Evolutionary conservation across 2,113 vertebrate species (phyloP).

Genomic region (Cettia cetti): DNA sequence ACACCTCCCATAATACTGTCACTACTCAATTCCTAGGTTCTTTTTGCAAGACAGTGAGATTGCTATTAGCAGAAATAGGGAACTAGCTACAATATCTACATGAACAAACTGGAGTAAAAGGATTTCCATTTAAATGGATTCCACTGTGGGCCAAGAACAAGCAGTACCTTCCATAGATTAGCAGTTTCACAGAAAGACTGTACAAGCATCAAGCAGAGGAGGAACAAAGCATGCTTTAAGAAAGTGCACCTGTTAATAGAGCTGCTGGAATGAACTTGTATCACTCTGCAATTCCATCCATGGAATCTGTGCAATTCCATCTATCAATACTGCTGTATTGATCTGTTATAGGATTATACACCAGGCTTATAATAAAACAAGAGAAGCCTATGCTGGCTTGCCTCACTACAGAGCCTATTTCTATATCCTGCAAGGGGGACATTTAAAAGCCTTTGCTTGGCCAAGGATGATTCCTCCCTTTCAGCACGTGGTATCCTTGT

Average conservation of each 20-base stretch:
- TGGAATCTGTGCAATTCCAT: too few species aligned
- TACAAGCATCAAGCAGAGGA: neutral
- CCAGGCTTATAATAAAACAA: neutral
- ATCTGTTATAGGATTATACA: neutral
- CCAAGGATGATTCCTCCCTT: neutral
- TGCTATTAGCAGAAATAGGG: neutral
- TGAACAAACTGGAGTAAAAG: neutral
- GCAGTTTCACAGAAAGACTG: neutral
- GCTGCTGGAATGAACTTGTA: neutral
- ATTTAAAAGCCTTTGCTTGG: neutral
- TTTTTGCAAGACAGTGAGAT: neutral
- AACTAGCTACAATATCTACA: neutral
- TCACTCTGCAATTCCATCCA: neutral
- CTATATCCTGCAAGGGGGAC: neutral
- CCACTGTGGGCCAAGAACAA: neutral
- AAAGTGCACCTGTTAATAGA: neutral
- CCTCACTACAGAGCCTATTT: neutral
- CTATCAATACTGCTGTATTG: neutral
- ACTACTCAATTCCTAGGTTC: neutral
- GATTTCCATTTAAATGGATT: neutral
- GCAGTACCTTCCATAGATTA: neutral
- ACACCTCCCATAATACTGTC: neutral
- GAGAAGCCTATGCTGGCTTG: rapidly evolving
- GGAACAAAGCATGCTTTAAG: neutral
- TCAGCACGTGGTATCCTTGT: neutral